Evolutionary conservation across 2,888 invertebrate genomes (phyloP).

Genomic region (Allolobophora icterica): DNA sequence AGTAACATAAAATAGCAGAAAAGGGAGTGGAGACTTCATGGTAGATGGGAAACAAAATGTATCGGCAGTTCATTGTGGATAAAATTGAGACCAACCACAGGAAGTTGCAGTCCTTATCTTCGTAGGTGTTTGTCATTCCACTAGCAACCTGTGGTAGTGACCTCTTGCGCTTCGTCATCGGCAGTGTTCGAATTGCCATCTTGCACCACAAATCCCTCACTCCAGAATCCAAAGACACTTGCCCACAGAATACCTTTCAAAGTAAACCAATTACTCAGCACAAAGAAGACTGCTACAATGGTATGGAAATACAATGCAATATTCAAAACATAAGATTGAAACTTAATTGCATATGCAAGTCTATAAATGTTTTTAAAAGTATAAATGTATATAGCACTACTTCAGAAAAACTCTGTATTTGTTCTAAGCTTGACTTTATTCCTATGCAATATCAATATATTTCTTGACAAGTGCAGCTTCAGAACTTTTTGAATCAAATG

Average conservation of each 20-base stretch:
- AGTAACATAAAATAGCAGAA: background rate
- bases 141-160: slow-evolving; percentile 60
- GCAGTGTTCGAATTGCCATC: slow-evolving; percentile 40
- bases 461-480: background rate
- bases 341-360: background rate
- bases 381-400: background rate
- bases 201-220: background rate
- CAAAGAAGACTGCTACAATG: background rate
- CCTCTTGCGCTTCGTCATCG: slow-evolving; percentile 52
- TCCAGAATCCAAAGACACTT: background rate
- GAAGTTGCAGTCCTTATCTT: slow-evolving; percentile 64
- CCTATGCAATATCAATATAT: background rate
- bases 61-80: background rate
- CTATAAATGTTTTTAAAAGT: background rate
- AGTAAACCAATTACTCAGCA: background rate
- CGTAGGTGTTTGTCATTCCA: slow-evolving; percentile 59
- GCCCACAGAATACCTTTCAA: background rate
- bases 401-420: background rate
- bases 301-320: background rate
- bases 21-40: background rate
- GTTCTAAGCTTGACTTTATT: background rate
- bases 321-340: background rate
- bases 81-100: slow-evolving; percentile 56
- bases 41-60: background rate
- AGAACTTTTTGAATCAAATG: background rate